A percentile compares a stretch with the other conserved stretches of the same genome.
phyloP scores from a whole-genome alignment of 2,797 vertebrate genomes.

The Myotis pilosus region DNA sequence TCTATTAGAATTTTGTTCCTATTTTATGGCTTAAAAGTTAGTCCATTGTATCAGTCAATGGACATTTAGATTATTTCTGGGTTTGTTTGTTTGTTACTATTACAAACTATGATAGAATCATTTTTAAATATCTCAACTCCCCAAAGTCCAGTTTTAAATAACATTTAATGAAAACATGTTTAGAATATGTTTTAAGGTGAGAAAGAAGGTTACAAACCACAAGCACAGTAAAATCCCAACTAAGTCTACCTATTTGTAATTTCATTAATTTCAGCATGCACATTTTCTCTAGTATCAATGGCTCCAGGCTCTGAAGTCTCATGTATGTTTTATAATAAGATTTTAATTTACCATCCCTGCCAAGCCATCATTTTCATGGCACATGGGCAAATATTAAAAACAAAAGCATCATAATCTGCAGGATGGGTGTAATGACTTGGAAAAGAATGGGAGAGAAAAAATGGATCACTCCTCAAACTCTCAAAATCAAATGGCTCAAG shows the following conservation, averaged over 20 bases:
- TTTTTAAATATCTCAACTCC: not conserved
- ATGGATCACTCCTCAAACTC: not conserved
- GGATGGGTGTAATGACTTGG: not conserved
- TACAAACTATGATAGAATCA: not conserved
- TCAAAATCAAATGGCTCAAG: not conserved
- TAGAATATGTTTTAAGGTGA: slow-evolving; percentile 9
- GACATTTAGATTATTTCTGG: not conserved
- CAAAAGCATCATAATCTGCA: not conserved
- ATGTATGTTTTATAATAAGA: not conserved
- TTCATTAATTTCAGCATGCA: not conserved
- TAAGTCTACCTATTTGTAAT: not conserved
- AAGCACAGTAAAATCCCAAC: not conserved
- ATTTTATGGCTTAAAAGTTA: not conserved
- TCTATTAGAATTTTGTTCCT: not conserved
- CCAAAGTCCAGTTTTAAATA: not conserved
- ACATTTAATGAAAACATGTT: slow-evolving; percentile 9
- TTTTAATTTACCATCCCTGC: not conserved
- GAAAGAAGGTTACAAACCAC: not conserved
- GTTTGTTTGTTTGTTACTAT: not conserved
- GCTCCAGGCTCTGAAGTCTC: not conserved
- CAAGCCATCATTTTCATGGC: not conserved
- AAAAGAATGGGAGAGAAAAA: not conserved
- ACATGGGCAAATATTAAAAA: not conserved
- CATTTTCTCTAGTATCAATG: not conserved
- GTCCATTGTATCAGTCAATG: not conserved